These are phyloP conservation scores for Lottia scabra DNA, from an alignment of 2,888 invertebrate species.

Conservation along the genomic window DNA sequence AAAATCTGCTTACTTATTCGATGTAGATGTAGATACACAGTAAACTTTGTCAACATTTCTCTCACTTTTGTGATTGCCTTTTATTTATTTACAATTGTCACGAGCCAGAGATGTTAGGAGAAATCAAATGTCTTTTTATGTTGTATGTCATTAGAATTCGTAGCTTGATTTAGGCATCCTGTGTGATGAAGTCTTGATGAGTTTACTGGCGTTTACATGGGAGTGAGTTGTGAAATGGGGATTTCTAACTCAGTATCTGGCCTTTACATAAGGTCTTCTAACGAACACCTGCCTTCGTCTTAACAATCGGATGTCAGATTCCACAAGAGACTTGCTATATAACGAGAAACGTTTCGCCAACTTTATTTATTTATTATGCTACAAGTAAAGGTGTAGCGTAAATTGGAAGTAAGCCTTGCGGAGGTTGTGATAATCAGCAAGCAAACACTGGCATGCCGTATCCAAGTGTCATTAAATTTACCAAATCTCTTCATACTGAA, in stretches of 20 bases:
- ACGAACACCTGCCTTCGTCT: neutral
- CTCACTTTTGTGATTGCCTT: neutral
- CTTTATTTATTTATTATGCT: slow-evolving; percentile 4
- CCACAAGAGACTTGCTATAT: neutral
- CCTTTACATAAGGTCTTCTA: slow-evolving; percentile 3
- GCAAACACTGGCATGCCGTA: slow-evolving; percentile 4
- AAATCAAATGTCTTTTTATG: neutral
- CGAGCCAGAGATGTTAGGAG: neutral
- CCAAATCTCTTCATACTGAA: neutral
- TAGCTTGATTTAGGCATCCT: neutral
- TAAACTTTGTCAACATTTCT: no score
- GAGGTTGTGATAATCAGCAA: neutral
- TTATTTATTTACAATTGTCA: neutral
- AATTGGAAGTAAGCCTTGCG: slow-evolving; percentile 1
- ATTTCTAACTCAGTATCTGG: neutral
- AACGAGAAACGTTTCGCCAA: neutral
- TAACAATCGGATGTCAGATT: neutral
- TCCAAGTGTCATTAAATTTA: slow-evolving; percentile 6
- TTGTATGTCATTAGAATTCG: slow-evolving; percentile 4
- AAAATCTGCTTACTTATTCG: no score
- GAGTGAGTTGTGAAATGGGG: neutral
- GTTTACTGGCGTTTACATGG: neutral
- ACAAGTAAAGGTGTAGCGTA: slow-evolving; percentile 4
- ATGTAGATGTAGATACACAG: no score
- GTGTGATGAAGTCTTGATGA: neutral